These are phyloP conservation scores for Phorcus lineatus DNA, from an alignment of 2,888 invertebrate species.

Conservation along the genomic window DNA sequence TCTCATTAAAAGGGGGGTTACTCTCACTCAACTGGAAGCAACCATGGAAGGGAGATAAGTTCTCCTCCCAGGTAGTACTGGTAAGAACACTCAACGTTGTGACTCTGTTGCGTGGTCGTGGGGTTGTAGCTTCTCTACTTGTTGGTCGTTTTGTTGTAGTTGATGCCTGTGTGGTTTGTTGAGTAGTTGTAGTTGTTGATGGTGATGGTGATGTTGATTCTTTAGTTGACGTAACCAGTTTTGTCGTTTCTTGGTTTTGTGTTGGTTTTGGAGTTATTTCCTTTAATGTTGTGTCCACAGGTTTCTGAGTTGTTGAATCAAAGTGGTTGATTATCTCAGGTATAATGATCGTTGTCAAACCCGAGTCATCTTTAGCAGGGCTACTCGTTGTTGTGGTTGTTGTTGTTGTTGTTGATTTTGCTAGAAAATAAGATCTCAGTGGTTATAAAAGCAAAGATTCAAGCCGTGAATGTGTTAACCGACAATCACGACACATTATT, in stretches of 20 bases:
- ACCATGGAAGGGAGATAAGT: conserved; percentile 14
- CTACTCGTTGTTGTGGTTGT: conserved; percentile 15
- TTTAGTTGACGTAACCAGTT: not conserved
- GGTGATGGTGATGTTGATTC: not conserved
- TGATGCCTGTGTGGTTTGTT: not conserved
- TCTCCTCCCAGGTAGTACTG: conserved; percentile 23
- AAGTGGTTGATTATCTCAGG: not conserved
- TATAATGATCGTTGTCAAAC: too few relatives aligned
- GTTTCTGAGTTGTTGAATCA: not conserved
- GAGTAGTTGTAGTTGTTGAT: not conserved
- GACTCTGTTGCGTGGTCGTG: not conserved
- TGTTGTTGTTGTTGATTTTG: conserved; percentile 6
- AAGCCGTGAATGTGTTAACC: too few relatives aligned
- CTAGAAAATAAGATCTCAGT: not conserved
- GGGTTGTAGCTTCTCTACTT: conserved; percentile 9
- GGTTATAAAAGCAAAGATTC: too few relatives aligned
- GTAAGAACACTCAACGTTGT: conserved; percentile 12
- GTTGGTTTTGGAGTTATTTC: too few relatives aligned
- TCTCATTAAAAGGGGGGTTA: not conserved
- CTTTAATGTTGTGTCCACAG: too few relatives aligned
- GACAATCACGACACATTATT: too few relatives aligned
- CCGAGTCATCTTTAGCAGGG: not conserved
- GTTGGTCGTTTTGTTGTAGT: conserved; percentile 14
- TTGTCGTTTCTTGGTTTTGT: too few relatives aligned
- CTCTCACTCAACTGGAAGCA: conserved; percentile 11